These are phyloP conservation scores for Hippocampus mohnikei DNA, from an alignment of 2,113 vertebrate genomes.

Conservation along the genomic window DNA sequence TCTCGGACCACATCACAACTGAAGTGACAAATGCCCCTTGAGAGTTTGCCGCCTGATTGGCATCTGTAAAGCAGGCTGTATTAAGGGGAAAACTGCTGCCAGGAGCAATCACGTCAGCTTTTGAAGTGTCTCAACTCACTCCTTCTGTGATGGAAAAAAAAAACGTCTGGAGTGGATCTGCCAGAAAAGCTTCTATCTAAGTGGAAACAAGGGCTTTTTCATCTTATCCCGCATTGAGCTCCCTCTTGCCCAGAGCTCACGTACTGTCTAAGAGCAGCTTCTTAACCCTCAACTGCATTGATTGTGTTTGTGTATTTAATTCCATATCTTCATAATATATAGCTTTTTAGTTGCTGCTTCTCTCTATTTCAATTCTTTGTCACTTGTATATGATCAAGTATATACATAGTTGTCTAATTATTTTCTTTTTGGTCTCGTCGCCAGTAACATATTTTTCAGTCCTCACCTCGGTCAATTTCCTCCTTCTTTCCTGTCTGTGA, in stretches of 20 bases:
- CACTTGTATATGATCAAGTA: neutral
- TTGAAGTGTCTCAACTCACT: constrained; percentile 14
- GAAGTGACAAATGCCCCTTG: neutral
- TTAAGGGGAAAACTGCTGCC: neutral
- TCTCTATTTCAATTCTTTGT: neutral
- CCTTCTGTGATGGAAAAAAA: constrained; percentile 26
- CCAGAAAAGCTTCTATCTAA: constrained; percentile 19
- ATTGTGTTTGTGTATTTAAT: neutral
- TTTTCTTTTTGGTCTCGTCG: neutral
- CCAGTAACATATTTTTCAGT: constrained; percentile 25
- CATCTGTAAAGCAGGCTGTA: neutral
- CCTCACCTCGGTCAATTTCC: constrained; percentile 65
- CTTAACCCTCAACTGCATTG: neutral
- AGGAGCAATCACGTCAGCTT: constrained; percentile 11
- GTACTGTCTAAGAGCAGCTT: neutral
- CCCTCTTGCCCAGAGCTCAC: constrained; percentile 7
- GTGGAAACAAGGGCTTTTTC: constrained; percentile 29
- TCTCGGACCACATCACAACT: neutral
- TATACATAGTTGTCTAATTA: neutral
- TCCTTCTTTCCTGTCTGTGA: constrained; percentile 60
- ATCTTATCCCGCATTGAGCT: constrained; percentile 27
- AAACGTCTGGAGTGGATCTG: constrained; percentile 16
- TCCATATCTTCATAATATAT: neutral
- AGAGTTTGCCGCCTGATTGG: neutral
- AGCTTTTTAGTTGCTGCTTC: neutral